Conservation (phyloP, 2,113 vertebrate species). For the Acrocephalus arundinaceus region DNA sequence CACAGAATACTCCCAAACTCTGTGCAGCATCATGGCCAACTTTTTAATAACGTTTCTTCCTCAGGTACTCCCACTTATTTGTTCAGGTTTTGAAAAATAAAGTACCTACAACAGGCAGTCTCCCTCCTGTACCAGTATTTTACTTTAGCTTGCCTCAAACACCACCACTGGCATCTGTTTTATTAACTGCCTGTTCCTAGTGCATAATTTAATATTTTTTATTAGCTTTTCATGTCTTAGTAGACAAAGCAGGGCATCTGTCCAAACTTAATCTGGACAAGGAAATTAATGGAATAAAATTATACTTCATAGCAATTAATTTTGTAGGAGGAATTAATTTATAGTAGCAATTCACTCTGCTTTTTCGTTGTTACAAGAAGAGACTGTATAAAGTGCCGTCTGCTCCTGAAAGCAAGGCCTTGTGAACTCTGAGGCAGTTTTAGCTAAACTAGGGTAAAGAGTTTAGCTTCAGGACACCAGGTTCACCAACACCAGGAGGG, state of each 20-base stretch:
- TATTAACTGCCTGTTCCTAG: neutral
- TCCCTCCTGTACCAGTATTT: neutral
- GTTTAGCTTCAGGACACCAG: neutral
- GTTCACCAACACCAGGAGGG: neutral
- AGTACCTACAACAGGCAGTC: neutral
- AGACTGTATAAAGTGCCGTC: neutral
- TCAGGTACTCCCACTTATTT: neutral
- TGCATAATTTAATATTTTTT: slow-evolving; percentile 14
- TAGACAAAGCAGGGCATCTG: slow-evolving; percentile 14
- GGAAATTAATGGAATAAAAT: neutral
- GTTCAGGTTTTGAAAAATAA: neutral
- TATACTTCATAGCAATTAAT: slow-evolving; percentile 12
- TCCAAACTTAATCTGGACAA: slow-evolving; percentile 2
- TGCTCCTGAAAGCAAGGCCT: neutral
- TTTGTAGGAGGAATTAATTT: neutral
- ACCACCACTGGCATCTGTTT: neutral
- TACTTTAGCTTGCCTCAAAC: neutral
- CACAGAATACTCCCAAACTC: neutral
- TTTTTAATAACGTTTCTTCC: neutral
- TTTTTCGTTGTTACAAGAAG: neutral
- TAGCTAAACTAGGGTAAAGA: neutral
- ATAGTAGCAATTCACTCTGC: neutral
- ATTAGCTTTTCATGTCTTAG: slow-evolving; percentile 18
- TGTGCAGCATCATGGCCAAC: neutral
- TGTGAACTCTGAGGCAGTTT: neutral